Conservation (phyloP, 1,140 invertebrate species). For the Lepidurus apus region DNA sequence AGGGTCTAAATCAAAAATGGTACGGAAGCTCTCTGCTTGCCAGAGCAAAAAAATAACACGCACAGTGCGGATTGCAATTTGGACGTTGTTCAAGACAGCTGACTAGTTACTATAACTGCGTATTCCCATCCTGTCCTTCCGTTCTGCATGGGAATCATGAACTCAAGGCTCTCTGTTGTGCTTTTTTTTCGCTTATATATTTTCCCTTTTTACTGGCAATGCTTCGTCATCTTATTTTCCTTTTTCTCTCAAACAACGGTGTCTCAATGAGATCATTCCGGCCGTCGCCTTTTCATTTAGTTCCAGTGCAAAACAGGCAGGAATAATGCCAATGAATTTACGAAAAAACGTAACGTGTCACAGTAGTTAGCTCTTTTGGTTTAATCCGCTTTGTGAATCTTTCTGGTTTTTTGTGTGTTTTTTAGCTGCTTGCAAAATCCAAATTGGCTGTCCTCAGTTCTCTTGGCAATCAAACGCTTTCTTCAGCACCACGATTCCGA, state of each 20-base stretch:
- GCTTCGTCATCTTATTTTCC: background rate
- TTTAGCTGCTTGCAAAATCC: background rate
- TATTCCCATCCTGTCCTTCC: background rate
- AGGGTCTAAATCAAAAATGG: background rate
- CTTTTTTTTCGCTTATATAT: background rate
- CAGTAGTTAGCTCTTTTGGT: background rate
- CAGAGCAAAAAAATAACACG: background rate
- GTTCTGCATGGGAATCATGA: background rate
- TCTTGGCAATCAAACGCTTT: conserved; percentile 3
- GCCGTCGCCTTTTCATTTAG: background rate
- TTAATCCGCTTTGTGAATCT: background rate
- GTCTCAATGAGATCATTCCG: conserved; percentile 10
- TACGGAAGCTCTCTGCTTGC: background rate
- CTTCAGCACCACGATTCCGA: conserved; percentile 41
- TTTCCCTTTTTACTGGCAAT: conserved; percentile 3
- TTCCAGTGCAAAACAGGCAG: conserved; percentile 3
- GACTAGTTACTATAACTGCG: conserved; percentile 15
- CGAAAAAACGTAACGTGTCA: background rate
- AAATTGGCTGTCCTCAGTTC: background rate
- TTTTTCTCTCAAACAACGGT: background rate
- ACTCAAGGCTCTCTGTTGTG: background rate
- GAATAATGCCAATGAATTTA: conserved; percentile 9
- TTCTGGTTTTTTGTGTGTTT: background rate
- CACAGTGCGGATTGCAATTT: conserved; percentile 15
- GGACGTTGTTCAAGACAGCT: conserved; percentile 17